Evolutionary conservation across 2,797 vertebrate genomes (phyloP), one percentile per base, ranked within the genome.

Genomic region (Strix occidentalis): DNA sequence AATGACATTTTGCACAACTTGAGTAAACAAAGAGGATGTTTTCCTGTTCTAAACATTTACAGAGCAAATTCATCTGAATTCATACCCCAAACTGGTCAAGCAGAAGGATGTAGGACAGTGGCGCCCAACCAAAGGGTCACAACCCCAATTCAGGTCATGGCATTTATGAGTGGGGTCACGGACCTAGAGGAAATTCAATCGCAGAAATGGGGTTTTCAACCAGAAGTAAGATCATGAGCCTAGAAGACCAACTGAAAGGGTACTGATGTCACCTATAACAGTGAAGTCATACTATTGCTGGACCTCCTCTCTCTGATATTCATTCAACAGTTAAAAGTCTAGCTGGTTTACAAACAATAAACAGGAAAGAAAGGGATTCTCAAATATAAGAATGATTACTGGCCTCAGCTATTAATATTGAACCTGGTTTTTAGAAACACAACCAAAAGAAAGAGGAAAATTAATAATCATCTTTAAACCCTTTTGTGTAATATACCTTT

Each of bases 401-500:
- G 53, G 53, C 72, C 31, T 54, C 15, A 2, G 66, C 33, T n/a
- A 41, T 29, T 60, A 29, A 56, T 79, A 71, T 11, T 58, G 71
- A 87, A 63, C 28, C 21, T 54, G 68, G 39, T 6, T 45, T 70
- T 82, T 82, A 58, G 79, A 84, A 95, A 60, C 61, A 94, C 41
- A 93, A 71, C 12, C 28, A 83, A 86, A 92, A 60, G 51, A 28
- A 92, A 65, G 69, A 86, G 37, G 88, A 64, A 79, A 95, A 66
- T 46, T 54, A 54, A 91, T 61, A 61, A 54, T 50, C 8, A 37
- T 45, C 69, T 91, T 90, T 85, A 81, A 77, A 81, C 13, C 10
- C 18, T 83, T 91, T 84, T 84, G 35, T 33, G 24, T 63, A 90
- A 57, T 16, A 87, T 90, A 86, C 31, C 25, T 96, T 95, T 96